A percentile compares a stretch with the other conserved stretches of the same genome.
Evolutionary conservation across 2,888 invertebrate species (phyloP).

Genomic region (Drosophila paucipuncta): DNA sequence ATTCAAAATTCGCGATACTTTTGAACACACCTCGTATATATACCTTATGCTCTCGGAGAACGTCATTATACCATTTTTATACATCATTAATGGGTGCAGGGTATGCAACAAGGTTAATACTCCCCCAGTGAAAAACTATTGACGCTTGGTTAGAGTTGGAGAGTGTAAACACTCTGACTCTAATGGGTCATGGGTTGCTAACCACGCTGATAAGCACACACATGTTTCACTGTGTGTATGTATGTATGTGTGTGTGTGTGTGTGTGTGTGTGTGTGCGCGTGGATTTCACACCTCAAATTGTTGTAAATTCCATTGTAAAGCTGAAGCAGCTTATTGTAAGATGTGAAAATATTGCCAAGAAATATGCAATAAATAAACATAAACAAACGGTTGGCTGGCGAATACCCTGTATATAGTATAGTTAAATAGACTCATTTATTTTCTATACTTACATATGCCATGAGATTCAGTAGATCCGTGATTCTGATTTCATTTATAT

Average conservation of each 20-base stretch:
- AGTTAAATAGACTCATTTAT: neutral
- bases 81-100: neutral
- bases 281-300: constrained; percentile 33
- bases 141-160: constrained; percentile 14
- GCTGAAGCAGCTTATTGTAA: constrained; percentile 5
- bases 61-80: neutral
- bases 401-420: neutral
- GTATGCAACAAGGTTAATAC: neutral
- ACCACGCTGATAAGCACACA: constrained; percentile 32
- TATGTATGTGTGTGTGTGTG: neutral
- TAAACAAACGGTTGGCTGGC: neutral
- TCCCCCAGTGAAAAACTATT: neutral
- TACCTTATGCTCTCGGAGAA: neutral
- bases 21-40: neutral
- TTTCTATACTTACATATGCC: neutral
- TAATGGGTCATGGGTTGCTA: constrained; percentile 39
- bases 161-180: constrained; percentile 31
- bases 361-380: neutral
- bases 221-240: neutral
- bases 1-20: too few relatives aligned
- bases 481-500: neutral
- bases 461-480: neutral
- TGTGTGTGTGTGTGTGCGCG: too few relatives aligned
- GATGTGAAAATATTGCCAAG: neutral
- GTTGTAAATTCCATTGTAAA: constrained; percentile 31